These are phyloP conservation scores for Sternotherus odoratus DNA, from an alignment of 2,797 vertebrate genomes.

Conservation along the genomic window DNA sequence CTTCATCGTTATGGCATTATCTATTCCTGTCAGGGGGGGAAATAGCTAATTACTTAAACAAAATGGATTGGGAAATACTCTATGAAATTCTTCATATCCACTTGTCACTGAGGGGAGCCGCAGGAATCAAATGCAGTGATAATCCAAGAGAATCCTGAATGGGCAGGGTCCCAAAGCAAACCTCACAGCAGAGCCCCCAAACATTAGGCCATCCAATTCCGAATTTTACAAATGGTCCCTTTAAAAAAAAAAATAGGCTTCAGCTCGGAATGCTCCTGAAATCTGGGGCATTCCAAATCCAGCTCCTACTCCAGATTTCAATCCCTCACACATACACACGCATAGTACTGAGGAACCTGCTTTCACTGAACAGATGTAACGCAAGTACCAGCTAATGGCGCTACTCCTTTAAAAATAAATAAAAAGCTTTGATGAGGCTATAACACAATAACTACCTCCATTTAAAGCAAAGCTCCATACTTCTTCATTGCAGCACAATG, in stretches of 20 bases:
- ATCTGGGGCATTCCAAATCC: background rate
- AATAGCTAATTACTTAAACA: constrained; percentile 17
- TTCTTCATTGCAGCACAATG: constrained; percentile 23
- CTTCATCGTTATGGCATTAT: background rate
- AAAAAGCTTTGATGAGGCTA: background rate
- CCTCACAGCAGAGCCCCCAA: background rate
- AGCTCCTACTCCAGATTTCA: background rate
- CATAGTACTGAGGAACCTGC: background rate
- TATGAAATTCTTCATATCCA: rapidly evolving
- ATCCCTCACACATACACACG: background rate
- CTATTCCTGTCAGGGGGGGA: background rate
- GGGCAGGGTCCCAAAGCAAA: background rate
- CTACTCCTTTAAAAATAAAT: constrained; percentile 16
- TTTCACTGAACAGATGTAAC: background rate
- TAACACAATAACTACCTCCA: constrained; percentile 35
- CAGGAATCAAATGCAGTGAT: background rate
- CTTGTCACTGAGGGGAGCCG: background rate
- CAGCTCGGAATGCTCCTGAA: background rate
- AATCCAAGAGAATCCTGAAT: background rate
- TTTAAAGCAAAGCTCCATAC: background rate
- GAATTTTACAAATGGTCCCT: rapidly evolving
- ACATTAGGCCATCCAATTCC: background rate
- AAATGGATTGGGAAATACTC: background rate
- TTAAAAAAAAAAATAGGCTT: no score
- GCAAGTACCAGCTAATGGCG: background rate